Base-by-base conservation (phyloP, 2,113 vertebrate species). In the Vicugna pacos region DNA sequence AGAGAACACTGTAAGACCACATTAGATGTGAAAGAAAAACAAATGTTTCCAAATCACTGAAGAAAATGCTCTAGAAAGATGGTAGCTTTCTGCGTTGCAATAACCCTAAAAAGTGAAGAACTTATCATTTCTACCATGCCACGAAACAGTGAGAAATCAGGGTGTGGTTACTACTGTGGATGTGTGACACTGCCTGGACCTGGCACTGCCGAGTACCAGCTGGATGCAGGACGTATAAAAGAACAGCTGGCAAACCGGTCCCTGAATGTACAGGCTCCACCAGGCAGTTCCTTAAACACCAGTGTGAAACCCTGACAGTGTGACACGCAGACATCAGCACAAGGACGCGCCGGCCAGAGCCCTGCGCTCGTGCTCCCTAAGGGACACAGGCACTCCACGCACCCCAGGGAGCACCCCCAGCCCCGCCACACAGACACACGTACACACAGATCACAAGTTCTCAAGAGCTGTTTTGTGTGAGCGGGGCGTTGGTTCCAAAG, bases 271-370 rank as follows among this genome's bases (percentile, higher is more conserved):
- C 11, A 32, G 62, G 30, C 17, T 82, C 64, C 24, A 50, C 42
- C 10, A 79, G 50, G 62, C 26, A n/a, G 19, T 86, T 92, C 15
- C 52, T 81, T 76, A 32, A 81, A 75, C 69, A 56, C 24, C 1
- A 60, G 46, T 8, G 26, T 38, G 32, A 35, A 60, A 13, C 24
- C 80, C 26, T 9, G 38, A 70, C 30, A 38, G 28, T 26, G 19
- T n/a, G 48, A 54, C 0, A 2, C 56, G n/a, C 24, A 19, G 7
- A 24, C 3, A 30, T 52, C 54, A 1, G 15, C 6, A 46, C 46
- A n/a, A 60, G 19, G 50, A 32, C 3, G 14, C 1, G 9, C 2
- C 1, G 7, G n/a, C 28, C 17, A 0, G 11, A 12, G 77, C 62
- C 70, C n/a, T 12, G 16, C 5, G 19, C 14, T 48, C 28, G 16